Conservation (phyloP, 2,797 vertebrate species). For the Gymnoscopelus braueri region DNA sequence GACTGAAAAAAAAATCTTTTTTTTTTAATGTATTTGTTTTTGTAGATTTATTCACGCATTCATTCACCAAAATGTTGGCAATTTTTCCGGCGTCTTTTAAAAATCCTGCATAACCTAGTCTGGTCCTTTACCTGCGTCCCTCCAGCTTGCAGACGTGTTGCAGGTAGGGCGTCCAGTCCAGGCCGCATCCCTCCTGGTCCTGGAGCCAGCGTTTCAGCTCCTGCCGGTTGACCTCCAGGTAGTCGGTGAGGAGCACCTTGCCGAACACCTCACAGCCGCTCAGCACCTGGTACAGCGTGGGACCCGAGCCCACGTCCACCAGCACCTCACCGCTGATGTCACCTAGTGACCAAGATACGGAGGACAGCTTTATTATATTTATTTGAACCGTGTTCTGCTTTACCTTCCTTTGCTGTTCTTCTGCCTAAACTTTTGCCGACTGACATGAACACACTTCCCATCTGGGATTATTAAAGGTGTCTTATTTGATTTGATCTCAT, state of each 20-base stretch:
- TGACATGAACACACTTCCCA: background rate
- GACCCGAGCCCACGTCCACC: slow-evolving; percentile 92
- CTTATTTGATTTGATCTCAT: too few species aligned
- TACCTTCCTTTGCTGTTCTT: background rate
- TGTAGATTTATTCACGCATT: too few species aligned
- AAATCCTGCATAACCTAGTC: background rate
- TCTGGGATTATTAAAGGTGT: too few species aligned
- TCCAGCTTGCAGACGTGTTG: slow-evolving; percentile 91
- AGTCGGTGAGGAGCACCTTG: slow-evolving; percentile 91
- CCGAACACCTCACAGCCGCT: slow-evolving; percentile 92
- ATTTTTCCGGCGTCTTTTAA: too few species aligned
- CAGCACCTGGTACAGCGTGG: slow-evolving; percentile 94
- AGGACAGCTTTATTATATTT: background rate
- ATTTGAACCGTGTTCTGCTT: background rate
- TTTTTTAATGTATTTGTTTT: too few species aligned
- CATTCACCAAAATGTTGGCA: too few species aligned
- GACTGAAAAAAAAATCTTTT: too few species aligned
- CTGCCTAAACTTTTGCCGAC: background rate
- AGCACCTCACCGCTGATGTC: slow-evolving; percentile 85
- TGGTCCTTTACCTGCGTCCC: slow-evolving; percentile 82
- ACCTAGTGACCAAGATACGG: slow-evolving; percentile 69
- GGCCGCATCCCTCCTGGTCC: slow-evolving; percentile 74
- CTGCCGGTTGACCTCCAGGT: slow-evolving; percentile 90
- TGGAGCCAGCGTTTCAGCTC: slow-evolving; percentile 87
- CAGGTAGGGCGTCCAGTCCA: slow-evolving; percentile 91